phyloP scores from a whole-genome alignment of 2,113 vertebrate species.

The Phrynosoma blainvillii region DNA sequence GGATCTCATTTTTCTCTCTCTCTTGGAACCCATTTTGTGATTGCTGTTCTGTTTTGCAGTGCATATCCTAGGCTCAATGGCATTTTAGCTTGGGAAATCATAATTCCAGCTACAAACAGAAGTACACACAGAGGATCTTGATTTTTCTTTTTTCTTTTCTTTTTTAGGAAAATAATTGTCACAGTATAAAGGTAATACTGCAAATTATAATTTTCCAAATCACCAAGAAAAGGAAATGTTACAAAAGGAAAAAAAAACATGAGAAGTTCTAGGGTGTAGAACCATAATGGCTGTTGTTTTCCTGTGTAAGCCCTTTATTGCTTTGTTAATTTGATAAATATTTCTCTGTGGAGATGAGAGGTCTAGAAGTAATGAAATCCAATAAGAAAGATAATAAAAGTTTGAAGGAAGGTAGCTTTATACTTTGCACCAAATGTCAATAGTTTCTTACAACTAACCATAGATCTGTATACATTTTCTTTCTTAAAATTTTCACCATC shows the following conservation, averaged over 20 bases:
- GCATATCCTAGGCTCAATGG: background rate
- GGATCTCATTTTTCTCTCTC: background rate
- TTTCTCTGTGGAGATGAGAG: conserved; percentile 21
- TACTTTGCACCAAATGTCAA: background rate
- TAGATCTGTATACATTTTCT: background rate
- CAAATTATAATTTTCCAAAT: conserved; percentile 13
- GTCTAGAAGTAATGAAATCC: conserved; percentile 32
- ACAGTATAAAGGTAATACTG: conserved; percentile 2
- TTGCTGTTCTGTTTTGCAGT: background rate
- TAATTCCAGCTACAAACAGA: background rate
- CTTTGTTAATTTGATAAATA: conserved; percentile 35
- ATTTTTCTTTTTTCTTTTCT: background rate
- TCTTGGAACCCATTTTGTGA: conserved; percentile 4
- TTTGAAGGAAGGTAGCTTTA: conserved; percentile 5
- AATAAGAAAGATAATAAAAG: conserved; percentile 20
- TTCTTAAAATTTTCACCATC: conserved; percentile 3
- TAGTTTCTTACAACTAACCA: rapidly evolving
- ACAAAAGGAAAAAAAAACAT: background rate
- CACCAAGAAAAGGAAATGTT: background rate
- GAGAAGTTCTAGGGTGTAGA: conserved; percentile 5
- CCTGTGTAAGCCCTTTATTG: conserved; percentile 31
- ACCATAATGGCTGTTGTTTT: conserved; percentile 10
- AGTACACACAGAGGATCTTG: background rate
- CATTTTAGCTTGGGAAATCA: conserved; percentile 16
- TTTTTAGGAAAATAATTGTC: background rate